phyloP scores from a whole-genome alignment of 2,888 invertebrate genomes.

The Hirudinaria manillensis region DNA sequence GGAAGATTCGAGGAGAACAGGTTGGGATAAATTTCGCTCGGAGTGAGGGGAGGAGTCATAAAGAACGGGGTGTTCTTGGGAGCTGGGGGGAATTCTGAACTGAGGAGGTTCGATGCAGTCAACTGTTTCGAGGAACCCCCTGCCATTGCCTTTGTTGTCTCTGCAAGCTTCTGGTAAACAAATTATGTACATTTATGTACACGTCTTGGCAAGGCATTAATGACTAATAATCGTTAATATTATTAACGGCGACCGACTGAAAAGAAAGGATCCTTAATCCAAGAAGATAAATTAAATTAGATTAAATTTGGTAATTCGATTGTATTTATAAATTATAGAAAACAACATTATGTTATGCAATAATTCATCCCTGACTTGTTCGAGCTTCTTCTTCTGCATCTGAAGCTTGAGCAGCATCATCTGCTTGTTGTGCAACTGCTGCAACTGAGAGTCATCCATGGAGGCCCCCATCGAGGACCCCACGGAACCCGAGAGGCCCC shows the following conservation, averaged over 20 bases:
- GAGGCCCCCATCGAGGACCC: not conserved
- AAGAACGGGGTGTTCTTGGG: conserved; percentile 54
- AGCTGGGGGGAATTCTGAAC: conserved; percentile 47
- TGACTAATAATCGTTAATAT: no score
- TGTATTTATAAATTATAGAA: not conserved
- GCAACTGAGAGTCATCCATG: conserved; percentile 12
- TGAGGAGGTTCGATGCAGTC: not conserved
- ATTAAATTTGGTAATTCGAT: no score
- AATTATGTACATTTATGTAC: not conserved
- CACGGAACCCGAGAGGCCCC: not conserved
- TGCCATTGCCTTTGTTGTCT: conserved; percentile 39
- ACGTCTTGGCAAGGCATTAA: no score
- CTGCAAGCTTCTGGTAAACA: conserved; percentile 42
- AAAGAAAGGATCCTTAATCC: no score
- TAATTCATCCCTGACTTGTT: conserved; percentile 35
- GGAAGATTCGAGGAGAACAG: not conserved
- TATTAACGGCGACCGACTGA: no score
- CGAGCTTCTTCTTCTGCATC: conserved; percentile 41
- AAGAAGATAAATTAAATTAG: no score
- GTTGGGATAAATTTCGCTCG: conserved; percentile 37
- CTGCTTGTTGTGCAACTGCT: conserved; percentile 40
- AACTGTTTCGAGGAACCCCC: conserved; percentile 4
- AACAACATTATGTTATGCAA: not conserved
- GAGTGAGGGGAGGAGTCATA: conserved; percentile 51
- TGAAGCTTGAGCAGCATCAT: conserved; percentile 45